These are phyloP conservation scores for Vanessa cardui DNA, from an alignment of 2,888 invertebrate species.

Conservation along the genomic window DNA sequence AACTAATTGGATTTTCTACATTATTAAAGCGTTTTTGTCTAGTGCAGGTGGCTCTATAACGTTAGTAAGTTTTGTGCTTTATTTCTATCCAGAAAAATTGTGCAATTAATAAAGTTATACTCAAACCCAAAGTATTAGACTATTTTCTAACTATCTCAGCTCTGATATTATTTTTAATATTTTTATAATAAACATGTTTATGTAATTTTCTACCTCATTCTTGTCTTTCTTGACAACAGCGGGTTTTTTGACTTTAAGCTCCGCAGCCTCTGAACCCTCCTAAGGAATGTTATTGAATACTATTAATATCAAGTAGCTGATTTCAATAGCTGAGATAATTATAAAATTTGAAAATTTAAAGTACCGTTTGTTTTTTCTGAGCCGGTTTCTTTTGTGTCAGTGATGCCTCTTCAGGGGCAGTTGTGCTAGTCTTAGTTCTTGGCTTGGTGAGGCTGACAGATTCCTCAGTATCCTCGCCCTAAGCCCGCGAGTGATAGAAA, in stretches of 20 bases:
- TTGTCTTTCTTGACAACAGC: conserved; percentile 71
- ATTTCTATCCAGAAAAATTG: conserved; percentile 26
- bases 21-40: conserved; percentile 53
- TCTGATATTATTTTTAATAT: conserved; percentile 24
- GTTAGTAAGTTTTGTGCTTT: conserved; percentile 62
- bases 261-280: conserved; percentile 75
- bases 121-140: conserved; percentile 9
- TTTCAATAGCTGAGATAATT: conserved; percentile 61
- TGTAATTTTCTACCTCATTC: conserved; percentile 65
- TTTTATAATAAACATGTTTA: conserved; percentile 1
- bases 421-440: conserved; percentile 77
- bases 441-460: conserved; percentile 76
- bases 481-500: conserved; percentile 55
- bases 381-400: conserved; percentile 79
- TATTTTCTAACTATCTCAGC: conserved; percentile 68
- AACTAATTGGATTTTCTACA: conserved; percentile 53
- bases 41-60: conserved; percentile 49
- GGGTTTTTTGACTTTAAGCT: conserved; percentile 77
- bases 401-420: conserved; percentile 77
- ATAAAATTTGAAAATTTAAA: conserved; percentile 49
- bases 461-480: conserved; percentile 79
- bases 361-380: conserved; percentile 79
- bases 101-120: conserved; percentile 26
- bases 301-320: conserved; percentile 3
- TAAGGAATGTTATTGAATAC: conserved; percentile 48